Evolutionary conservation across 2,113 vertebrate species (phyloP).

Genomic region (Plestiodon gilberti): DNA sequence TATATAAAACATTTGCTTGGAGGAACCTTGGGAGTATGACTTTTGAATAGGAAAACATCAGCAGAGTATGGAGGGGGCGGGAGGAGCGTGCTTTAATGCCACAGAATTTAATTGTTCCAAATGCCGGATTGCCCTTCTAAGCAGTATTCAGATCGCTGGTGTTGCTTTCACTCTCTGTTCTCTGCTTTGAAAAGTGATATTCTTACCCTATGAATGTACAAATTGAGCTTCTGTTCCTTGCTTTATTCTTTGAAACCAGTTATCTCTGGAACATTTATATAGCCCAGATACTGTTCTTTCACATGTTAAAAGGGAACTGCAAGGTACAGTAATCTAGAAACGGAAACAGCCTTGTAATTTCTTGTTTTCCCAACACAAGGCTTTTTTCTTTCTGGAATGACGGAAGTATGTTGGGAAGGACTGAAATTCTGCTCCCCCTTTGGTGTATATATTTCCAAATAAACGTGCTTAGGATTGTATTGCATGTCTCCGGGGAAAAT

Average conservation of each 20-base stretch:
- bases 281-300: neutral
- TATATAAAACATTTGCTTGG: neutral
- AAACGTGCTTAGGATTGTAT: neutral
- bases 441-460: neutral
- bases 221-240: neutral
- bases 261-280: neutral
- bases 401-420: neutral
- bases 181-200: neutral
- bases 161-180: neutral
- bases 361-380: neutral
- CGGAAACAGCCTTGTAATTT: neutral
- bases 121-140: neutral
- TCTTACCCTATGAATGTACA: neutral
- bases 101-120: neutral
- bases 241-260: neutral
- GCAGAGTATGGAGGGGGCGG: neutral
- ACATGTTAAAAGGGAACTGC: neutral
- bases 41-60: neutral
- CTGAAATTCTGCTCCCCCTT: neutral
- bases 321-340: neutral
- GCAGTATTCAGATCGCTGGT: neutral
- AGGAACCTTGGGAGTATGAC: neutral
- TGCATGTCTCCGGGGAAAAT: neutral
- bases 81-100: neutral
- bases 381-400: neutral